These are phyloP conservation scores for Sebastes vulpes DNA, from an alignment of 2,797 vertebrate genomes.

Conservation along the genomic window DNA sequence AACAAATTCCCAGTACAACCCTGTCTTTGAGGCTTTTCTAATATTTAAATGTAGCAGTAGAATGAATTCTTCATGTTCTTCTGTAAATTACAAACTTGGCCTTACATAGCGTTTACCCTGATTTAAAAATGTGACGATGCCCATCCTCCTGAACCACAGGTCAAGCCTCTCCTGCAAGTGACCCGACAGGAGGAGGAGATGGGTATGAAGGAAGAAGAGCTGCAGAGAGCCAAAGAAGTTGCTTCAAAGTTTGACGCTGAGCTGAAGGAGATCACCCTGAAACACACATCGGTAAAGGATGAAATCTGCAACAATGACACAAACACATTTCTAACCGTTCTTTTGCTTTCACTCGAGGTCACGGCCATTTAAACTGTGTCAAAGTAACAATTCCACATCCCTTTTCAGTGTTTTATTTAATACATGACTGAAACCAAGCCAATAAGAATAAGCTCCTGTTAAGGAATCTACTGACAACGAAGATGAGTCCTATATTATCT, in stretches of 20 bases:
- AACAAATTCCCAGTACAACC: neutral
- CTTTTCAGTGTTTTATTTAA: neutral
- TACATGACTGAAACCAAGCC: neutral
- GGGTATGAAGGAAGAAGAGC: slow-evolving; percentile 94
- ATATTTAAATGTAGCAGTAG: neutral
- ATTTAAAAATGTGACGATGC: neutral
- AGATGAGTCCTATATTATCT: neutral
- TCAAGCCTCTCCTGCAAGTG: slow-evolving; percentile 97
- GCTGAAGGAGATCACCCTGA: slow-evolving; percentile 91
- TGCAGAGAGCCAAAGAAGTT: slow-evolving; percentile 89
- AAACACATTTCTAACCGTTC: neutral
- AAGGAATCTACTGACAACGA: neutral
- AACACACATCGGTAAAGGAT: slow-evolving; percentile 90
- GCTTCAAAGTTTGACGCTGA: slow-evolving; percentile 90
- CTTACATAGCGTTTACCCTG: neutral
- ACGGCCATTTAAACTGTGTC: neutral
- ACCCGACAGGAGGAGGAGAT: slow-evolving; percentile 98
- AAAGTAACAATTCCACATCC: neutral
- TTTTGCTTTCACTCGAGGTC: neutral
- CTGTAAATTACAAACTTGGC: neutral
- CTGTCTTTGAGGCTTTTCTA: neutral
- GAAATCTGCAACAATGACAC: neutral
- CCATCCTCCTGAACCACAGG: slow-evolving; percentile 78
- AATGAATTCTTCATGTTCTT: neutral
- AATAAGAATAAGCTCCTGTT: neutral